Evolutionary conservation across 1,140 invertebrate genomes (phyloP).

Genomic region (Zaprionus taronus): DNA sequence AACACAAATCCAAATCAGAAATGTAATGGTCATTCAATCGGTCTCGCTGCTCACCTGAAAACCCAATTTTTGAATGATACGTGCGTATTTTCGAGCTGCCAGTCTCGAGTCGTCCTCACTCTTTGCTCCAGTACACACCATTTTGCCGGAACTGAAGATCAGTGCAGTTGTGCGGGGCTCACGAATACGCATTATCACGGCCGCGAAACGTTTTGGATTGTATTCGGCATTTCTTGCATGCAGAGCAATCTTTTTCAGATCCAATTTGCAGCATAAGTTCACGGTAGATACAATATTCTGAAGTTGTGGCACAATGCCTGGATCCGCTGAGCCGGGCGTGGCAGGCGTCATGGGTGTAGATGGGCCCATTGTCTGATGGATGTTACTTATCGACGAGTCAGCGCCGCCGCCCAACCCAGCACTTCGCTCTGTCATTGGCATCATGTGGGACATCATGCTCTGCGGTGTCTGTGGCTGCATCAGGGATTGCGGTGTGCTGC

Average conservation of each 20-base stretch:
- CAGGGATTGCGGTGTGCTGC: conserved; percentile 89
- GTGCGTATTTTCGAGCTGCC: conserved; percentile 98
- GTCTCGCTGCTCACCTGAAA: conserved; percentile 89
- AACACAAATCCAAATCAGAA: neutral
- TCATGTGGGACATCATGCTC: conserved; percentile 93
- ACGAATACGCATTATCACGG: conserved; percentile 99
- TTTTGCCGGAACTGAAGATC: conserved; percentile 99
- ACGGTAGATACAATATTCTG: conserved; percentile 99
- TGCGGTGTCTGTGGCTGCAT: conserved; percentile 96
- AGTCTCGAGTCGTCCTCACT: conserved; percentile 98
- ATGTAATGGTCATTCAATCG: neutral
- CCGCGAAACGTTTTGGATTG: conserved; percentile 99
- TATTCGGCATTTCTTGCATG: conserved; percentile 99
- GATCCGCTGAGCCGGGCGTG: conserved; percentile 97
- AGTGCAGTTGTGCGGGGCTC: conserved; percentile 99
- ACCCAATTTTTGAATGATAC: conserved; percentile 99
- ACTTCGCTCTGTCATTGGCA: conserved; percentile 87
- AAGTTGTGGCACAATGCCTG: conserved; percentile 96
- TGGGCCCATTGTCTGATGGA: conserved; percentile 88
- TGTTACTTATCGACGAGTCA: conserved; percentile 84
- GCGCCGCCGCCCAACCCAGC: conserved; percentile 67
- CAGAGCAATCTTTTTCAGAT: conserved; percentile 98
- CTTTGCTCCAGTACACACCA: conserved; percentile 99
- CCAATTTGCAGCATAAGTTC: conserved; percentile 97
- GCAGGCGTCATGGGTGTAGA: conserved; percentile 95